A percentile compares a stretch with the other conserved stretches of the same genome.
phyloP scores from a whole-genome alignment of 2,113 vertebrate species.

The Erythrocercus mccallii region DNA sequence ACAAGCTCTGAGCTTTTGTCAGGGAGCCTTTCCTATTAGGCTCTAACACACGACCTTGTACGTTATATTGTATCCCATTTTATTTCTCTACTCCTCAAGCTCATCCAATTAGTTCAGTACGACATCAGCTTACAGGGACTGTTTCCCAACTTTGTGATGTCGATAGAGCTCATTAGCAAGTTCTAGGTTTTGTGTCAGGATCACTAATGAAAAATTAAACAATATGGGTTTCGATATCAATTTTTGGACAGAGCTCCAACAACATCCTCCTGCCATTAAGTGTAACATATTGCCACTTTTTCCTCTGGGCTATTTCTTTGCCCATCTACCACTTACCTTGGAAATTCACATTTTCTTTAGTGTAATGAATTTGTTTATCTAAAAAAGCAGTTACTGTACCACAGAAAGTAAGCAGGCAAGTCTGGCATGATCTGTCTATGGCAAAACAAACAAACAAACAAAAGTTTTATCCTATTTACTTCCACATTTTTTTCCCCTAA shows the following conservation, averaged over 20 bases:
- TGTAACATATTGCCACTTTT: neutral
- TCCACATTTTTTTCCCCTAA: neutral
- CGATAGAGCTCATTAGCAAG: neutral
- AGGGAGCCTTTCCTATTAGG: neutral
- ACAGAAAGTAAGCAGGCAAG: neutral
- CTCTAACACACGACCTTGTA: neutral
- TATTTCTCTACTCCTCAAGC: neutral
- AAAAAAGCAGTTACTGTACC: neutral
- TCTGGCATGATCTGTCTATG: neutral
- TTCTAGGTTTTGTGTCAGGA: neutral
- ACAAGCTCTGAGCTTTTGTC: neutral
- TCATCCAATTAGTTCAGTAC: neutral
- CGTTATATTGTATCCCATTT: neutral
- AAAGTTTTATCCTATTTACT: neutral
- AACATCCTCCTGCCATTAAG: neutral
- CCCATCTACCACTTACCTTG: neutral
- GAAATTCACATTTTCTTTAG: neutral
- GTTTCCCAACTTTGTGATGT: neutral
- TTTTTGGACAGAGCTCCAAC: neutral
- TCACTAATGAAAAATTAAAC: neutral
- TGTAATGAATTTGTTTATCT: neutral
- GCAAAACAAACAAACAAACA: neutral
- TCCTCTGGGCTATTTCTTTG: neutral
- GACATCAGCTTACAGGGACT: neutral
- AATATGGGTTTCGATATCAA: neutral